Evolutionary conservation across 2,113 vertebrate genomes (phyloP).

Genomic region (Prunella fulvescens): DNA sequence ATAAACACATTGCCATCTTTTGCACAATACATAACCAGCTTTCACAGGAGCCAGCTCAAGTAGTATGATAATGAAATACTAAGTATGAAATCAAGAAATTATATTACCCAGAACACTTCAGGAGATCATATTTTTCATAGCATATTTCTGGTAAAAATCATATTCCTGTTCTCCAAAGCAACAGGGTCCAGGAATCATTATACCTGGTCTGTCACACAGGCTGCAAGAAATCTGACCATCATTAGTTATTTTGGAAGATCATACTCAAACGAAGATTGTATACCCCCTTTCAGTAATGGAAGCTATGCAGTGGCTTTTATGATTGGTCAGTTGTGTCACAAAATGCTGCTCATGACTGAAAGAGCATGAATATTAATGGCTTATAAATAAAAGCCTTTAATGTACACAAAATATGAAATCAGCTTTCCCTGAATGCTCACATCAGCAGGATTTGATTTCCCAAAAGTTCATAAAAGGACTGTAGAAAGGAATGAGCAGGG

Average conservation of each 20-base stretch:
- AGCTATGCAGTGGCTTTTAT: background rate
- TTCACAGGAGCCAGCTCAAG: background rate
- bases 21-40: background rate
- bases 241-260: background rate
- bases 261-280: background rate
- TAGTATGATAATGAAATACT: background rate
- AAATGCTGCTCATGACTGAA: background rate
- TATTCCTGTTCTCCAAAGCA: background rate
- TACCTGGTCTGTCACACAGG: background rate
- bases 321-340: background rate
- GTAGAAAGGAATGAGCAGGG: background rate
- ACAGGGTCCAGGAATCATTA: background rate
- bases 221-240: background rate
- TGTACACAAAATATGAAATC: background rate
- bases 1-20: background rate
- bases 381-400: slow-evolving; percentile 16
- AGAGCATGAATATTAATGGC: background rate
- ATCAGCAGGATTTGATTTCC: slow-evolving; percentile 25
- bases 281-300: background rate
- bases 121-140: background rate
- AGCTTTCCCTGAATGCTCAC: background rate
- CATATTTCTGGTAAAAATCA: background rate
- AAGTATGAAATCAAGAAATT: background rate
- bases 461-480: background rate
- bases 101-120: background rate